Base-by-base conservation (phyloP, 2,113 vertebrate species). In the Diphyllodes magnificus region DNA sequence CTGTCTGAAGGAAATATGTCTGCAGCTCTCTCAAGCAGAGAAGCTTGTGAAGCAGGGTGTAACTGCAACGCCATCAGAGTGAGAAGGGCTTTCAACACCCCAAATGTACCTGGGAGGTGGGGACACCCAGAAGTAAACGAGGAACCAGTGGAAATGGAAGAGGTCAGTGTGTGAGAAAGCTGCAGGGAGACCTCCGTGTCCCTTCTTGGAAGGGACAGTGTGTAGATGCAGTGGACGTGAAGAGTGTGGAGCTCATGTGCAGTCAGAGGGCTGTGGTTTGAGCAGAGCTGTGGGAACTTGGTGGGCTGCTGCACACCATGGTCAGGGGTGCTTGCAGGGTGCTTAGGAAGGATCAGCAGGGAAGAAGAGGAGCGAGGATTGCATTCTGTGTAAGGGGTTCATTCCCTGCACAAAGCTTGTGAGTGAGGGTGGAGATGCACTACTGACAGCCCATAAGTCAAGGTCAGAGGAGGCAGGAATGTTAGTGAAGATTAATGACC, bases 191-290 rank as follows among this genome's bases (percentile, higher is more conserved):
- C 5, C 66, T 37, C 12, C 6, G 16, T 13, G 27, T 7, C 24
- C 47, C 27, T 0, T 0, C 22, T 13, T 9, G 42, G n/a, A 56
- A 57, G 57, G 42, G n/a, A 28, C 23, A n/a, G 22, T 1, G n/a
- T 30, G 37, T 25, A 28, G 22, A 33, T 37, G 66, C 44, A 68
- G 47, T 2, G 37, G 70, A 18, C 31, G 27, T 0, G 4, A 21
- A 44, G 12, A 30, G 37, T 4, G 5, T 35, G 39, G 31, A 84
- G 64, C 49, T 80, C 21, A 7, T 0, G 4, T 5, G 25, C 39
- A 27, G 47, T 25, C 76, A 57, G 25, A 50, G 44, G 12, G 47
- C 39, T 79, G 47, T 28, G 51, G 49, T 31, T 85, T 24, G 49
- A 54, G 53, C 21, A 64, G 39, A 49, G 50, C 39, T 2, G 0